phyloP scores from a whole-genome alignment of 2,797 vertebrate genomes.

The Hydrocynus forskahlii region DNA sequence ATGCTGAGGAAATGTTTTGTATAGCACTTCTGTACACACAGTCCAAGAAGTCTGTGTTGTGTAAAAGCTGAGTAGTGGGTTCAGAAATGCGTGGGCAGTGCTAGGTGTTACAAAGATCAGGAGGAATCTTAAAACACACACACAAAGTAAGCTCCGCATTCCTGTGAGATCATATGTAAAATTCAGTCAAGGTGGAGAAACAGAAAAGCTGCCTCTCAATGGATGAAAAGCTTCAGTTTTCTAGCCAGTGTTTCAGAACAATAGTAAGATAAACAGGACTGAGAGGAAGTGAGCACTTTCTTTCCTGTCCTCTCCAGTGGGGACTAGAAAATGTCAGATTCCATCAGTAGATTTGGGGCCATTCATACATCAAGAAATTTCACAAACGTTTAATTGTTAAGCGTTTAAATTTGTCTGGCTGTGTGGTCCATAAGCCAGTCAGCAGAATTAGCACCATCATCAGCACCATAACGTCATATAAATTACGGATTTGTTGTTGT shows the following conservation, averaged over 20 bases:
- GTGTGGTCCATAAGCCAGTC: no score
- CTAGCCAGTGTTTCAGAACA: constrained; percentile 22
- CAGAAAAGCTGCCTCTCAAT: no score
- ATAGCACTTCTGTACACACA: not conserved
- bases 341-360: no score
- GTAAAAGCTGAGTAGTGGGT: not conserved
- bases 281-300: constrained; percentile 1
- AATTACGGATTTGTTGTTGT: no score
- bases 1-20: not conserved
- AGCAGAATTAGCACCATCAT: no score
- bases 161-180: not conserved
- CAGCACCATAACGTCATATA: no score
- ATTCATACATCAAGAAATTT: no score
- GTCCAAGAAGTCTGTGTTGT: not conserved
- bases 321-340: not conserved
- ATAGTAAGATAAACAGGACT: constrained; percentile 27
- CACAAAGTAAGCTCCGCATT: not conserved
- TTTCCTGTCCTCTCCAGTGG: constrained; percentile 12
- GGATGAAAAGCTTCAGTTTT: not conserved
- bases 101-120: not conserved
- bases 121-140: not conserved
- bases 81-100: constrained; percentile 18
- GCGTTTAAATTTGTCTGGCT: no score
- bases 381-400: no score
- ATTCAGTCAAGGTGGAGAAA: not conserved